phyloP scores from a whole-genome alignment of 2,888 invertebrate species.

The Yponomeuta cagnagella region DNA sequence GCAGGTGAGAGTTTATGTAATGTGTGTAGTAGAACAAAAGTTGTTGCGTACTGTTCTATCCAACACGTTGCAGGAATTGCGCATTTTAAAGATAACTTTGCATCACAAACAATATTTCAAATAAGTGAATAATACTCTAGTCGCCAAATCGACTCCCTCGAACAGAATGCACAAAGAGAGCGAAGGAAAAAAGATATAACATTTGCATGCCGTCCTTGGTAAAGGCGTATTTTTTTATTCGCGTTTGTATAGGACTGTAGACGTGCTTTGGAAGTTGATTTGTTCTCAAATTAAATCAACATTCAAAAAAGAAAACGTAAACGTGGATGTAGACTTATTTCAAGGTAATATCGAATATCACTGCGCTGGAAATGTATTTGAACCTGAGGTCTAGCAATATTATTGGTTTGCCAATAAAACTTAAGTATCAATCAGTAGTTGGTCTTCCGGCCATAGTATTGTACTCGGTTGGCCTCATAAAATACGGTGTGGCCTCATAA shows the following conservation, averaged over 20 bases:
- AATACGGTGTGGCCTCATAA: not conserved
- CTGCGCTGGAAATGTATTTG: not conserved
- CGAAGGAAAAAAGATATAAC: conserved; percentile 31
- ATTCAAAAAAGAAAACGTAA: not conserved
- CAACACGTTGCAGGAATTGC: too few species aligned
- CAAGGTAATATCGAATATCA: not conserved
- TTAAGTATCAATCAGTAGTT: not conserved
- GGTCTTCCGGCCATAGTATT: conserved; percentile 1
- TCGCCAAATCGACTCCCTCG: not conserved
- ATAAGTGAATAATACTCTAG: not conserved
- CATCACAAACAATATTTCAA: not conserved
- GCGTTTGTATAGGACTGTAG: conserved; percentile 29
- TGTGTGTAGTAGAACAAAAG: too few species aligned
- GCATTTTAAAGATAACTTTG: not conserved
- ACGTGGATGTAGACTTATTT: not conserved
- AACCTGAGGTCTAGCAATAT: conserved; percentile 3
- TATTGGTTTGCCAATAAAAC: not conserved
- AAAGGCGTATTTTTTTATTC: conserved; percentile 46
- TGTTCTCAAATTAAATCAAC: not conserved
- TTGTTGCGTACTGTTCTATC: too few species aligned
- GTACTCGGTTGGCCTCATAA: conserved; percentile 1
- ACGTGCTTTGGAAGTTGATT: conserved; percentile 47
- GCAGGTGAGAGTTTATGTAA: too few species aligned
- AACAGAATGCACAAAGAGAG: not conserved
- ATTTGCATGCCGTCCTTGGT: conserved; percentile 49